A percentile compares a stretch with the other conserved stretches of the same genome.
Conservation (phyloP, 2,888 invertebrate species). For the Halictus quadricinctus region DNA sequence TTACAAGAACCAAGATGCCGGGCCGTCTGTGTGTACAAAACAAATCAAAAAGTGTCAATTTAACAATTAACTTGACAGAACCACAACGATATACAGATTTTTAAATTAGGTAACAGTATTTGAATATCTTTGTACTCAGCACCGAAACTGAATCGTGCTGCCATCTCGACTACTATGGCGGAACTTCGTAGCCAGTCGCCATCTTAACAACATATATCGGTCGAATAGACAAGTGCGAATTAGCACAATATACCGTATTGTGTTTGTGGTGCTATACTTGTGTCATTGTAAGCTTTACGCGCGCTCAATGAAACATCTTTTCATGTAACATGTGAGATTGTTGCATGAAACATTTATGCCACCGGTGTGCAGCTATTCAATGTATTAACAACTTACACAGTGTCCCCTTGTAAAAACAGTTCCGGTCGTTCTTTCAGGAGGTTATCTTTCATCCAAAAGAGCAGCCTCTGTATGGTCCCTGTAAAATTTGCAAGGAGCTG, state of each 20-base stretch:
- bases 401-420: slow-evolving; percentile 84
- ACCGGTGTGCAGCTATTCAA: not conserved
- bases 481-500: slow-evolving; percentile 54
- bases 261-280: slow-evolving; percentile 35
- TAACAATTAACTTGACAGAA: not conserved
- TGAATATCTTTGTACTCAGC: not conserved
- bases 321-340: not conserved
- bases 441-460: slow-evolving; percentile 93
- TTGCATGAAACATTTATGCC: not conserved
- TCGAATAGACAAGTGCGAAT: slow-evolving; percentile 48
- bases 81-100: no score
- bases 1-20: slow-evolving; percentile 96
- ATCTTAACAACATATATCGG: slow-evolving; percentile 41
- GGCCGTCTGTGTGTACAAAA: slow-evolving; percentile 85
- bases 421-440: slow-evolving; percentile 93
- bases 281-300: slow-evolving; percentile 19
- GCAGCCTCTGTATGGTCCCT: slow-evolving; percentile 89
- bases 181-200: slow-evolving; percentile 33
- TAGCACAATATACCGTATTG: slow-evolving; percentile 42
- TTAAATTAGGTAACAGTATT: no score
- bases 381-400: slow-evolving; percentile 82
- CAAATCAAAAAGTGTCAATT: not conserved
- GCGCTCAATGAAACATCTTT: slow-evolving; percentile 44
- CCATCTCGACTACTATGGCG: slow-evolving; percentile 8
- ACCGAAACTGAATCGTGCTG: slow-evolving; percentile 31